Evolutionary conservation across 2,888 invertebrate genomes (phyloP).

Genomic region (Geotrupes spiniger): DNA sequence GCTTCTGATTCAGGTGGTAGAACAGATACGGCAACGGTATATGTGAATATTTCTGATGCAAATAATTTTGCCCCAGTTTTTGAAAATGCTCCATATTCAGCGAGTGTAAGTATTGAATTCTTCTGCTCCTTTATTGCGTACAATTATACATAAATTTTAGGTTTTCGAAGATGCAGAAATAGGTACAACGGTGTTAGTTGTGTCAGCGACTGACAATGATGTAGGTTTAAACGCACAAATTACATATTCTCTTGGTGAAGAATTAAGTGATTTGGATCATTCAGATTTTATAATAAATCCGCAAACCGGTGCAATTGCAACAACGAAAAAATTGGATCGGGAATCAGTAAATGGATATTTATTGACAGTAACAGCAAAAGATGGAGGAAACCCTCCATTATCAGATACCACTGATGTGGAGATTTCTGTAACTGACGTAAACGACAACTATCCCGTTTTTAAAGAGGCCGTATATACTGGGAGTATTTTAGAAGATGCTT

Average conservation of each 20-base stretch:
- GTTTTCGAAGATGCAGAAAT: slow-evolving; percentile 90
- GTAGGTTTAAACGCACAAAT: slow-evolving; percentile 93
- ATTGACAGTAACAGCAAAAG: slow-evolving; percentile 87
- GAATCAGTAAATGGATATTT: slow-evolving; percentile 80
- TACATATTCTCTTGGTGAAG: slow-evolving; percentile 73
- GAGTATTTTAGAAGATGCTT: slow-evolving; percentile 82
- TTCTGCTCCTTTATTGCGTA: too few species aligned
- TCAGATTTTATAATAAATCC: slow-evolving; percentile 84
- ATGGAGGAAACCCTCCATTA: slow-evolving; percentile 86
- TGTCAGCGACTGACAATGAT: slow-evolving; percentile 91
- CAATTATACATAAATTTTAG: slow-evolving; percentile 35
- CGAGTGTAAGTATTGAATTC: slow-evolving; percentile 65
- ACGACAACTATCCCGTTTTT: slow-evolving; percentile 91
- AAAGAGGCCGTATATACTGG: slow-evolving; percentile 78
- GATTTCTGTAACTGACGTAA: slow-evolving; percentile 92
- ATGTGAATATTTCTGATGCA: slow-evolving; percentile 91
- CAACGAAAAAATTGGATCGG: slow-evolving; percentile 79
- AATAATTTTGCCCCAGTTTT: slow-evolving; percentile 93
- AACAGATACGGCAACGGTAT: slow-evolving; percentile 83
- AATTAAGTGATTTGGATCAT: slow-evolving; percentile 60
- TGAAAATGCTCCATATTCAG: slow-evolving; percentile 88
- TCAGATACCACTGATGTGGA: slow-evolving; percentile 95
- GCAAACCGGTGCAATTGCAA: slow-evolving; percentile 90
- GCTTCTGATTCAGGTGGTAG: slow-evolving; percentile 89
- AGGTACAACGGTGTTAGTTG: slow-evolving; percentile 88